Evolutionary conservation across 2,797 vertebrate species (phyloP).

Genomic region (Vireo griseus): DNA sequence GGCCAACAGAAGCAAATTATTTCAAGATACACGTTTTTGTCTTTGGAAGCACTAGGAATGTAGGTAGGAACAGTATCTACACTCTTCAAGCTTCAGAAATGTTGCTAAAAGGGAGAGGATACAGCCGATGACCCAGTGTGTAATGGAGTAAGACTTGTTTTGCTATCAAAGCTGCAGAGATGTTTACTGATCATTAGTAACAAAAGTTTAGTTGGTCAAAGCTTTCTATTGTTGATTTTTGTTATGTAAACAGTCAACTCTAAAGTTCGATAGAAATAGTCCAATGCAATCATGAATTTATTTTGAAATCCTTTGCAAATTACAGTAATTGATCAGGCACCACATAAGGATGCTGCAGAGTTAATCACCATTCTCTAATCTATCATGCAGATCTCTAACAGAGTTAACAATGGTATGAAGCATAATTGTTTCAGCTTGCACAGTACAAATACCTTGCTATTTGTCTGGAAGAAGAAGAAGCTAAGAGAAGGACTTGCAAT

Average conservation of each 20-base stretch:
- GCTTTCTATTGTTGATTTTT: not conserved
- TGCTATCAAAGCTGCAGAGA: not conserved
- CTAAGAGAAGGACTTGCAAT: not conserved
- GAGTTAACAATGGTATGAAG: accelerated
- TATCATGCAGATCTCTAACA: not conserved
- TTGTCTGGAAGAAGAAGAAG: not conserved
- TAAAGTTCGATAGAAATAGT: not conserved
- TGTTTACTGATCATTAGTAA: not conserved
- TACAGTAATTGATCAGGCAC: not conserved
- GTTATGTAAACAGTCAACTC: not conserved
- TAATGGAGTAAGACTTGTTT: not conserved
- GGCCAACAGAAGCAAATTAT: not conserved
- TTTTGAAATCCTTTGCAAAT: not conserved
- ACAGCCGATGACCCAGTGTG: not conserved
- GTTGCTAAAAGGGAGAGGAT: not conserved
- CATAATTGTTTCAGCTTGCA: not conserved
- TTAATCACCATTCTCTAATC: not conserved
- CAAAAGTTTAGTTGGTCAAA: not conserved
- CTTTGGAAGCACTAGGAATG: not conserved
- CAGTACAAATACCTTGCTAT: not conserved
- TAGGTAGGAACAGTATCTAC: not conserved
- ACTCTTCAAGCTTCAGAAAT: not conserved
- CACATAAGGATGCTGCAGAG: not conserved
- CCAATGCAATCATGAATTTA: not conserved
- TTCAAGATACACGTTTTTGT: not conserved